Evolutionary conservation across 30 jellyfish, hydroid and myxozoan genomes (phyloP), one percentile per base, ranked within the genome.

Genomic region (Rhopilema esculentum): DNA sequence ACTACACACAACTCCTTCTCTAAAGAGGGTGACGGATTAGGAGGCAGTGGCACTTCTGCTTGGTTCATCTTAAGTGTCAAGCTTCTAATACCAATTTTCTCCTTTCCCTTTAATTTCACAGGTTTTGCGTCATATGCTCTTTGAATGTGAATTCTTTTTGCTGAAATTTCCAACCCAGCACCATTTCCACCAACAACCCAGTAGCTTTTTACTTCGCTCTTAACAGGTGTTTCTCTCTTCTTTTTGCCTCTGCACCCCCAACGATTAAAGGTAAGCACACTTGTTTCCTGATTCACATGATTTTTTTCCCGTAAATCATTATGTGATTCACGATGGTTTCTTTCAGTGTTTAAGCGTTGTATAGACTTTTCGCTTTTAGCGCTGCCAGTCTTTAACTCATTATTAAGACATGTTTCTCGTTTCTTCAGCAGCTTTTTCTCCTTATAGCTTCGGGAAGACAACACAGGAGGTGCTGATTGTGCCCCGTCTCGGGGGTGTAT

Each of bases 11-110:
- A 2, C 9, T 40, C 57, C 16, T 24, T 26, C 8, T 24, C 72
- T 19, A 63, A 63, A 2, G 72, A 27, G 26, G 80, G 80, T 8
- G 80, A 70, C 28, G 80, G 63, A 28, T 70, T 70, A 19, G 80
- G 80, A 24, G 80, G 65, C 62, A 70, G n/a, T 70, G 63, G 80
- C 24, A n/a, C 12, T 12, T 40, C 9, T 6, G 57, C 57, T 40
- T 40, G 57, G 12, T 12, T 40, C 57, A 40, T 40, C 6, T 40
- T 40, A 12, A 40, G 57, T 2, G 9, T 40, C 57, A 40, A 40
- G 57, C 57, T 40, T 40, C 57, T 40, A 40, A 40, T 40, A 12
- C 57, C 57, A 40, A 40, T 40, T 12, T 40, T 40, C 57, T 40
- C 57, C 57, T 40, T 40, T 6, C 57, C 57, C 6, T 12, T n/a